Evolutionary conservation across 1,140 invertebrate genomes (phyloP).

Genomic region (Parapsyche elsis): DNA sequence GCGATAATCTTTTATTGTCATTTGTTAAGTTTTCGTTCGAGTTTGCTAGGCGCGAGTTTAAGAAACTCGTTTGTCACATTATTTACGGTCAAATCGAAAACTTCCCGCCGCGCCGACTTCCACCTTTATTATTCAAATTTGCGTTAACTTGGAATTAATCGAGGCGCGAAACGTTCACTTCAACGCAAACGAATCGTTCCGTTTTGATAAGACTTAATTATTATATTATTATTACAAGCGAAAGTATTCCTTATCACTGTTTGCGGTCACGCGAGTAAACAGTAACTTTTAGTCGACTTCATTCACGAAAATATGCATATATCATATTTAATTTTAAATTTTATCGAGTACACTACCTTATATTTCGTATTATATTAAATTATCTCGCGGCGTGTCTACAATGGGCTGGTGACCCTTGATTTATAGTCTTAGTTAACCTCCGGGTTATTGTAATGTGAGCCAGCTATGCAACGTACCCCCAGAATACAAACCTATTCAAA

Average conservation of each 20-base stretch:
- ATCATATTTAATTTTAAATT: too few relatives aligned
- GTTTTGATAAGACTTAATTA: not conserved
- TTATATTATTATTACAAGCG: too few relatives aligned
- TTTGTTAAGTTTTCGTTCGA: slow-evolving; percentile 1
- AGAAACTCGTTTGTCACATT: not conserved
- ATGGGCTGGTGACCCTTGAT: slow-evolving; percentile 15
- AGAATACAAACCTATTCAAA: not conserved
- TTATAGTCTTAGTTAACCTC: slow-evolving; percentile 1
- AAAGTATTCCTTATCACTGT: too few relatives aligned
- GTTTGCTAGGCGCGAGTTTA: not conserved
- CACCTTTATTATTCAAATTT: not conserved
- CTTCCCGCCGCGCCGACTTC: too few relatives aligned
- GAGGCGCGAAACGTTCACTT: slow-evolving; percentile 8
- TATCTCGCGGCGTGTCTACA: not conserved
- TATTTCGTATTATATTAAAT: slow-evolving; percentile 5
- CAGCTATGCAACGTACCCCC: slow-evolving; percentile 14
- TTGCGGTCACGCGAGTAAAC: too few relatives aligned
- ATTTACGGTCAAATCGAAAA: not conserved
- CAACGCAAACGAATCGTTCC: not conserved
- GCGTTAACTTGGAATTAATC: not conserved
- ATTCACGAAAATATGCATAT: too few relatives aligned
- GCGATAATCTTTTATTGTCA: not conserved
- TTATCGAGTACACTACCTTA: too few relatives aligned
- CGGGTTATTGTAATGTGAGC: not conserved
- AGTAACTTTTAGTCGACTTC: too few relatives aligned